These are phyloP conservation scores for Petrophora chlorosata DNA, from an alignment of 2,888 invertebrate species.

Conservation along the genomic window DNA sequence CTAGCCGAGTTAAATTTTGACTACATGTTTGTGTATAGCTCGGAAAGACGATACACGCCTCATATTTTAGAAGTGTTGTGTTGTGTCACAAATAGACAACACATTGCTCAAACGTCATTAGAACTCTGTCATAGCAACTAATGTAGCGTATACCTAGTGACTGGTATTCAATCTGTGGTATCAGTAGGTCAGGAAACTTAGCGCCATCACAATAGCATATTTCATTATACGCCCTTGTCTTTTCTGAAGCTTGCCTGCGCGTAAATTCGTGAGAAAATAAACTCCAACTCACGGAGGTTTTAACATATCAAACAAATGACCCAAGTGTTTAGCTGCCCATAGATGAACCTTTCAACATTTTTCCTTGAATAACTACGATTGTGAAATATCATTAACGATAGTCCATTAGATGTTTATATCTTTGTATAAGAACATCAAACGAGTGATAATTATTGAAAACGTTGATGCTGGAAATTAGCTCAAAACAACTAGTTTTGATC, in stretches of 20 bases:
- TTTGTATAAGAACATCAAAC: background rate
- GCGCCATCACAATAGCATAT: constrained; percentile 36
- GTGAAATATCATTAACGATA: constrained; percentile 9
- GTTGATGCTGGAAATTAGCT: constrained; percentile 11
- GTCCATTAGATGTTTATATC: background rate
- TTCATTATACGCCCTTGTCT: constrained; percentile 20
- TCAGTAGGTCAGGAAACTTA: constrained; percentile 52
- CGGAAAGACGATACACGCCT: constrained; percentile 31
- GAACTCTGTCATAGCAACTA: constrained; percentile 49
- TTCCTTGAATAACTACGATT: constrained; percentile 15
- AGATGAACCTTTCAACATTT: constrained; percentile 7
- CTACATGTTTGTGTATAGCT: constrained; percentile 24
- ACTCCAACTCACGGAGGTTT: background rate
- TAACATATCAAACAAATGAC: constrained; percentile 8
- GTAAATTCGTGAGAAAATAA: constrained; percentile 9
- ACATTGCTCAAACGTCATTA: constrained; percentile 57
- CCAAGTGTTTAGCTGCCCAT: constrained; percentile 4
- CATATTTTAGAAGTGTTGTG: constrained; percentile 18
- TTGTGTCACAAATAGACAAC: constrained; percentile 53
- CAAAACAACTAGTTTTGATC: constrained; percentile 19
- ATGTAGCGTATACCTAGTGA: constrained; percentile 47
- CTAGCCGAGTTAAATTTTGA: constrained; percentile 22
- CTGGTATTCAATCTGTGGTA: too few species aligned
- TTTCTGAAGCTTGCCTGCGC: background rate
- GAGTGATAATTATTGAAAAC: constrained; percentile 9